These are phyloP conservation scores for Latrodectus geometricus DNA, from an alignment of 1,140 invertebrate genomes.

Conservation along the genomic window DNA sequence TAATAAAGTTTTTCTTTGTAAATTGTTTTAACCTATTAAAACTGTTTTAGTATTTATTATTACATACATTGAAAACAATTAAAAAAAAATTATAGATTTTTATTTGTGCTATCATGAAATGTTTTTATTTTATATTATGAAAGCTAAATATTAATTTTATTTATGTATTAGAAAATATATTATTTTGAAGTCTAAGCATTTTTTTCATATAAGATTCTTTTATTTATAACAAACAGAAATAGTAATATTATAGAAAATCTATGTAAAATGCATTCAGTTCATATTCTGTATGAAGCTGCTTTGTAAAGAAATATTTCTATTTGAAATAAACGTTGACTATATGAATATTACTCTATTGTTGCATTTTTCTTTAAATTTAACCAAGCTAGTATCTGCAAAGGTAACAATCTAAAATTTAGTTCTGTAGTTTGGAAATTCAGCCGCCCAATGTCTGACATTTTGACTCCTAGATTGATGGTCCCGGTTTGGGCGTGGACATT, in stretches of 20 bases:
- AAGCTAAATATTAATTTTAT: constrained; percentile 12
- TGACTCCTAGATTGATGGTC: too few species aligned
- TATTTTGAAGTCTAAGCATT: not conserved
- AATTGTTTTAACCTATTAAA: not conserved
- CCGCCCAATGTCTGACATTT: too few species aligned
- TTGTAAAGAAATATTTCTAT: constrained; percentile 54
- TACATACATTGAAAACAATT: not conserved
- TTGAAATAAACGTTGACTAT: constrained; percentile 47
- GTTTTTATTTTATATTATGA: constrained; percentile 15
- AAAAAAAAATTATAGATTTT: too few species aligned
- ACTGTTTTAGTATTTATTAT: not conserved
- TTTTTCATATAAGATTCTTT: not conserved
- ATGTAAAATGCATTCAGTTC: constrained; percentile 2
- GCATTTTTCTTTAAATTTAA: too few species aligned
- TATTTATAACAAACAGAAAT: constrained; percentile 20
- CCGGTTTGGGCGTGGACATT: too few species aligned
- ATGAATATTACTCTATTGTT: not conserved
- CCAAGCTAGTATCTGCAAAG: too few species aligned
- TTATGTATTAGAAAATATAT: not conserved
- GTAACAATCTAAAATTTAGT: too few species aligned
- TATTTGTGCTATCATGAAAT: not conserved
- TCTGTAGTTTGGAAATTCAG: too few species aligned
- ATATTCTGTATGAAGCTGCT: constrained; percentile 19
- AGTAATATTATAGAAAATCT: constrained; percentile 25
- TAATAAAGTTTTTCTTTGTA: not conserved